Evolutionary conservation across 2,797 vertebrate genomes (phyloP).

Genomic region (Dendrocincla fuliginosa): DNA sequence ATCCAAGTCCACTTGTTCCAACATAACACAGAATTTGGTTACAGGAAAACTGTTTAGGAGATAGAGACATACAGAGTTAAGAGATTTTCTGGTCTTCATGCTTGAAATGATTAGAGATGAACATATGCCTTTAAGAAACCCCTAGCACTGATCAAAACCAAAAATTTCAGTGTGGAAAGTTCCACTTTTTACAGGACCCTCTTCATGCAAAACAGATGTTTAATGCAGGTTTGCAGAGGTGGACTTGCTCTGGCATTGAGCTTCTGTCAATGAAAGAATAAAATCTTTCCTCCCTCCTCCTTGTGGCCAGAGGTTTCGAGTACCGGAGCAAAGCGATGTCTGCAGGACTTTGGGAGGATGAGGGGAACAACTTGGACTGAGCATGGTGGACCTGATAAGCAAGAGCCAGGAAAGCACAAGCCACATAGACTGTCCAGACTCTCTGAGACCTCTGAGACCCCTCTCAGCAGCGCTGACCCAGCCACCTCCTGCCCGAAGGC

Average conservation of each 20-base stretch:
- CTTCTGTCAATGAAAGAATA: not conserved
- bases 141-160: not conserved
- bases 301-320: not conserved
- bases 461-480: not conserved
- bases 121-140: not conserved
- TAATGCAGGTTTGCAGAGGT: not conserved
- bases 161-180: not conserved
- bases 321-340: not conserved
- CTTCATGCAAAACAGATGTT: not conserved
- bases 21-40: slow-evolving; percentile 5
- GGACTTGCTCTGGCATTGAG: not conserved
- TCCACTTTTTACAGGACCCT: not conserved
- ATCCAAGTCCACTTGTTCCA: slow-evolving; percentile 11
- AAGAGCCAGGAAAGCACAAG: not conserved
- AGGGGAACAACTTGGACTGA: accelerated
- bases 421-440: not conserved
- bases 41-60: not conserved
- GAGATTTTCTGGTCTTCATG: not conserved
- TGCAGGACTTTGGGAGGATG: not conserved
- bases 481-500: not conserved
- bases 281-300: not conserved
- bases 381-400: not conserved
- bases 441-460: no score
- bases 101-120: not conserved
- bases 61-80: not conserved